These are phyloP conservation scores for Zapornia atra DNA, from an alignment of 2,113 vertebrate species.

Conservation along the genomic window DNA sequence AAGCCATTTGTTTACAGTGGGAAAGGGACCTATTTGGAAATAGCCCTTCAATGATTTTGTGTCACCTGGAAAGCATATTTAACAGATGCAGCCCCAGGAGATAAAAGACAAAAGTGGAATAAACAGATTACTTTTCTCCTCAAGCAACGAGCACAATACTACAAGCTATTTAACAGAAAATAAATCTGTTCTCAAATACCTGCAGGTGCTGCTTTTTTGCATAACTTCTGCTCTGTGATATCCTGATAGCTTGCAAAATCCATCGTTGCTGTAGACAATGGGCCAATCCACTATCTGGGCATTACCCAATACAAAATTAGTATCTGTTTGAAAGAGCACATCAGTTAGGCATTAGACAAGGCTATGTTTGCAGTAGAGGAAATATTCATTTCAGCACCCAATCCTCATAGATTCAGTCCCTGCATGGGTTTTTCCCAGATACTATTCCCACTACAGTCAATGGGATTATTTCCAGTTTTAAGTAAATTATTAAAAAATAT, in stretches of 20 bases:
- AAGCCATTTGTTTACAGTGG: background rate
- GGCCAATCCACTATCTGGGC: slow-evolving; percentile 99
- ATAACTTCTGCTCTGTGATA: slow-evolving; percentile 98
- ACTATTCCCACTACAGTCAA: background rate
- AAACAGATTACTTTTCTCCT: slow-evolving; percentile 32
- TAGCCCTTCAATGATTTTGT: background rate
- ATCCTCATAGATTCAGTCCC: background rate
- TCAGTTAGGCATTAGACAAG: slow-evolving; percentile 14
- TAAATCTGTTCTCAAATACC: slow-evolving; percentile 78
- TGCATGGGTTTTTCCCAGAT: background rate
- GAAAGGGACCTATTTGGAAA: background rate
- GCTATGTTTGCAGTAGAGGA: background rate
- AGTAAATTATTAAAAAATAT: background rate
- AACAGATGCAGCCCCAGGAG: slow-evolving; percentile 18
- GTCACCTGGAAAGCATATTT: slow-evolving; percentile 39
- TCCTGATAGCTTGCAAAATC: slow-evolving; percentile 95
- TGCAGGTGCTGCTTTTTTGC: slow-evolving; percentile 98
- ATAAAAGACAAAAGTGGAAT: slow-evolving; percentile 25
- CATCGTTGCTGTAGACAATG: slow-evolving; percentile 97
- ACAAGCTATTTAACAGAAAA: slow-evolving; percentile 53
- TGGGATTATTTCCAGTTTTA: background rate
- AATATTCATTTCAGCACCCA: background rate
- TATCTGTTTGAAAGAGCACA: slow-evolving; percentile 84
- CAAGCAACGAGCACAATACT: slow-evolving; percentile 11
- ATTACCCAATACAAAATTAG: slow-evolving; percentile 96